A percentile compares a stretch with the other conserved stretches of the same genome.
Conservation (phyloP, 1,140 invertebrate species). For the Heliconius himera region DNA sequence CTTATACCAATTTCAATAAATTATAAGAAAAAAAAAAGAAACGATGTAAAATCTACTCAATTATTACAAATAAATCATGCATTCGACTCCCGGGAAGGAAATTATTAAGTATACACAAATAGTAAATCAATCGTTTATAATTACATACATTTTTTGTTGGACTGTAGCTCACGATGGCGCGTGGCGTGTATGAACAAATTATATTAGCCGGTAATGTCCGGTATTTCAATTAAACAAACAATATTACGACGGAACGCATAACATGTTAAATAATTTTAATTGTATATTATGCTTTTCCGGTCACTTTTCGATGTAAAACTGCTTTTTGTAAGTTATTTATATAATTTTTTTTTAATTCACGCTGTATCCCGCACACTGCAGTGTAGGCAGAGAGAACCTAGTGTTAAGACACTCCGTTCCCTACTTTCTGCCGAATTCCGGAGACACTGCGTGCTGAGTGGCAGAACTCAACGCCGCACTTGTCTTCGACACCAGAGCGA, state of each 20-base stretch:
- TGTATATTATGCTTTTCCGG: background rate
- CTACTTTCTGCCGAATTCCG: no score
- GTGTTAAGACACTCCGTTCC: no score
- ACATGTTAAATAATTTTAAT: constrained; percentile 26
- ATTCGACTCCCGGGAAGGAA: constrained; percentile 33
- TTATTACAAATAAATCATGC: constrained; percentile 15
- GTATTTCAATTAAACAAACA: constrained; percentile 3
- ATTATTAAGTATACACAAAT: constrained; percentile 1
- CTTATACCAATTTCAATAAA: background rate
- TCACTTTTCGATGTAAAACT: background rate
- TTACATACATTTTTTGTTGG: background rate
- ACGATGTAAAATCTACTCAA: background rate
- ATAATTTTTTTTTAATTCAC: no score
- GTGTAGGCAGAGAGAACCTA: no score
- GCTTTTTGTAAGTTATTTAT: background rate
- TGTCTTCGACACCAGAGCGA: no score
- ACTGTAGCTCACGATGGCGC: background rate
- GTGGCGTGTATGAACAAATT: constrained; percentile 15
- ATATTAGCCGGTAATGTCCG: background rate
- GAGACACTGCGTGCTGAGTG: no score
- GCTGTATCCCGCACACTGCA: no score
- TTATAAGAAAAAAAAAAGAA: background rate
- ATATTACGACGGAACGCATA: constrained; percentile 23
- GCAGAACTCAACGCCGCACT: no score
- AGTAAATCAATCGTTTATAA: constrained; percentile 2